Evolutionary conservation across 2,113 vertebrate species (phyloP).

Genomic region (Dipodomys spectabilis): DNA sequence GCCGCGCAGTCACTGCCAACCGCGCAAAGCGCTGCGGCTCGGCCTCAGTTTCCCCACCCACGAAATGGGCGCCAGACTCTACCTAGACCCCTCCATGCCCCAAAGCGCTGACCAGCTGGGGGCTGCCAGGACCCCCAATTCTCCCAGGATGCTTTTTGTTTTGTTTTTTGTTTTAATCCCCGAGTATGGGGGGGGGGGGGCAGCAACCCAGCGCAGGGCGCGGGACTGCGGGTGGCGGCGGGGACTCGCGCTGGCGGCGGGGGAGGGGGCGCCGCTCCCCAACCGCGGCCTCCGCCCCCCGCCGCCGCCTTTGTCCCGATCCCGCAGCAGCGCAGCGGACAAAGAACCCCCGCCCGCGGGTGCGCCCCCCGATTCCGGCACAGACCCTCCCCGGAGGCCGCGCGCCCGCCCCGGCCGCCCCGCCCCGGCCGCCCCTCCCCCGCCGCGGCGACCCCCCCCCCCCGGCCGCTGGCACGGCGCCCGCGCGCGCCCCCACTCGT

Average conservation of each 20-base stretch:
- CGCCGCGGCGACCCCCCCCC: background rate
- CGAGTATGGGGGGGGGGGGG: background rate
- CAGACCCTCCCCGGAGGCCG: conserved; percentile 56
- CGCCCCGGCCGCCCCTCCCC: conserved; percentile 18
- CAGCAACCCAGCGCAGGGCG: background rate
- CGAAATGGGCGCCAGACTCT: background rate
- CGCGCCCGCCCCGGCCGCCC: background rate
- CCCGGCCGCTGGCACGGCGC: background rate
- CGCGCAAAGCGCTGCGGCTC: background rate
- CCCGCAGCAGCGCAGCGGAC: conserved; percentile 60
- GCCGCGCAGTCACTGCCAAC: conserved; percentile 1
- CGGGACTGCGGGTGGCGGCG: background rate
- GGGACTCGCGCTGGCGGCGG: background rate
- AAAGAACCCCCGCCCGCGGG: conserved; percentile 73
- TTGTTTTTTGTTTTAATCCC: background rate
- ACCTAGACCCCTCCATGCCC: background rate
- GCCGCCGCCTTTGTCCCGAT: conserved; percentile 74
- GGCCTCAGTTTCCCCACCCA: conserved; percentile 67
- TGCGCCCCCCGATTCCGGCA: conserved; percentile 27
- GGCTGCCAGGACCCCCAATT: background rate
- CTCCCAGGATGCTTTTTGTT: too few species aligned
- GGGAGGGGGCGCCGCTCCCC: background rate
- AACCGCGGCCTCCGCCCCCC: conserved; percentile 59
- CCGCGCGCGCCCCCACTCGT: background rate
- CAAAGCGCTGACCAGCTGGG: background rate